Percentiles rank a stretch among this genome's conserved stretches.
These are phyloP conservation scores for Zaprionus davidi DNA, from an alignment of 1,140 invertebrate species.

Conservation along the genomic window DNA sequence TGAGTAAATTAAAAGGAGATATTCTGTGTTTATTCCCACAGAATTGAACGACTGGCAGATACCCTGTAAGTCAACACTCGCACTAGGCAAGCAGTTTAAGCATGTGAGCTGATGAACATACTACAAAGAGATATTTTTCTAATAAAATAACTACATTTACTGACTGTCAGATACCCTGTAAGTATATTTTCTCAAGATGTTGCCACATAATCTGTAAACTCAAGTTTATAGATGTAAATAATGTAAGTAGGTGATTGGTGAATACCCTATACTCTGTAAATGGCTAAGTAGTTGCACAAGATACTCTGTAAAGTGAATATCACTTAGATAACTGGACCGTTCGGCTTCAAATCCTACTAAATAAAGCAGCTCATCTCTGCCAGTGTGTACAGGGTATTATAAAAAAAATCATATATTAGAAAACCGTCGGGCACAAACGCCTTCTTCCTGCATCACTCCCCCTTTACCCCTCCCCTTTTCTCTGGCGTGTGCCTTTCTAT, in stretches of 20 bases:
- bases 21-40: too few species aligned
- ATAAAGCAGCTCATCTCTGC: background rate
- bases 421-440: constrained; percentile 18
- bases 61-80: constrained; percentile 5
- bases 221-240: too few species aligned
- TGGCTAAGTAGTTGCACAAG: background rate
- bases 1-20: too few species aligned
- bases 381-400: constrained; percentile 6
- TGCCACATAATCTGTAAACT: background rate
- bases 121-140: background rate
- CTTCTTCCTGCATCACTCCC: background rate
- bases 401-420: constrained; percentile 70
- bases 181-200: background rate
- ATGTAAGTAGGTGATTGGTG: too few species aligned
- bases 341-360: too few species aligned
- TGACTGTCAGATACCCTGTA: background rate
- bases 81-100: background rate
- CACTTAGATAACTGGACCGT: too few species aligned
- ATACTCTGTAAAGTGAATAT: constrained; percentile 4
- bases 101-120: background rate
- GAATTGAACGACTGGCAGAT: background rate
- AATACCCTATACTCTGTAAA: background rate
- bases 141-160: too few species aligned
- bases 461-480: background rate
- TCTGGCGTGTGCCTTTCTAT: constrained; percentile 42